These are phyloP conservation scores for Cryptoleucopteryx plumbea DNA, from an alignment of 2,113 vertebrate species.

Conservation along the genomic window DNA sequence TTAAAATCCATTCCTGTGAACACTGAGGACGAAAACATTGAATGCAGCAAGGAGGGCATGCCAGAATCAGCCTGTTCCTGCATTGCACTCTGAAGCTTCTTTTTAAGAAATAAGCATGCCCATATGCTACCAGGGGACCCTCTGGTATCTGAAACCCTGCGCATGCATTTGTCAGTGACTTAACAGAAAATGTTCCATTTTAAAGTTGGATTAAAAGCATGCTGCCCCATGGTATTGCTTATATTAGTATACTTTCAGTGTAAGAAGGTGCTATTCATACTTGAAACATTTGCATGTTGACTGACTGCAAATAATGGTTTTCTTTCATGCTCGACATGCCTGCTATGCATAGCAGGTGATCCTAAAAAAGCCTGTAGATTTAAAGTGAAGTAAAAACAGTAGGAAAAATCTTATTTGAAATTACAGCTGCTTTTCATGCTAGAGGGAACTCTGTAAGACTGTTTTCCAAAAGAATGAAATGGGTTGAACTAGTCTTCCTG, in stretches of 20 bases:
- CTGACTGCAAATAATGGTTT: background rate
- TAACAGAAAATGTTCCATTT: background rate
- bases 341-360: slow-evolving; percentile 1
- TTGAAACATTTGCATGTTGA: background rate
- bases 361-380: background rate
- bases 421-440: background rate
- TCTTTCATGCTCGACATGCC: background rate
- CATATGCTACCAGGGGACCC: background rate
- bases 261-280: background rate
- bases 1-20: background rate
- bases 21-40: background rate
- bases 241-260: background rate
- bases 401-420: background rate
- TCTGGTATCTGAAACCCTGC: background rate
- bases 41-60: background rate
- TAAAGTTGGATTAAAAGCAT: background rate
- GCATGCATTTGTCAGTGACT: background rate
- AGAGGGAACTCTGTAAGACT: background rate
- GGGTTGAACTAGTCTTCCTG: background rate
- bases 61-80: background rate
- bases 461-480: background rate
- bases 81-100: background rate
- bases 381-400: background rate
- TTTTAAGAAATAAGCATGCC: background rate
- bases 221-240: background rate